Conservation (phyloP, 2,113 vertebrate genomes). For the Ranitomeya imitator region DNA sequence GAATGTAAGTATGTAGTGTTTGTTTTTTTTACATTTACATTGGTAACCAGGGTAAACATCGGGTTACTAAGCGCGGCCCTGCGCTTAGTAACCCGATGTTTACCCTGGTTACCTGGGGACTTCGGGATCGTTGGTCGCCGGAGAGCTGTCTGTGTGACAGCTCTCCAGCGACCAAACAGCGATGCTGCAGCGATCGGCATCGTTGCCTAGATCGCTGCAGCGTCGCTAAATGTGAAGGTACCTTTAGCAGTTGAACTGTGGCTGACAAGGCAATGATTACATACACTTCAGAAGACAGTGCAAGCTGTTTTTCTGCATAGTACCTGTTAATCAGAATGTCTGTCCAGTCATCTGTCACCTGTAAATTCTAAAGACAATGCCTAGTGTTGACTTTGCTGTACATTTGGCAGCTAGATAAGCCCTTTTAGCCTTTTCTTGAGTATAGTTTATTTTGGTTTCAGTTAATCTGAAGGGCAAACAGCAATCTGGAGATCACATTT, state of each 20-base stretch:
- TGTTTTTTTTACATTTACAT: too few relatives aligned
- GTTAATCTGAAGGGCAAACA: slow-evolving; percentile 46
- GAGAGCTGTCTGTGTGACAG: too few relatives aligned
- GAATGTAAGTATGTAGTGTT: too few relatives aligned
- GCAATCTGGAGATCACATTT: slow-evolving; percentile 38
- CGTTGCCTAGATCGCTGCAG: too few relatives aligned
- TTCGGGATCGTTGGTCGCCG: too few relatives aligned
- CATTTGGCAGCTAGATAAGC: slow-evolving; percentile 36
- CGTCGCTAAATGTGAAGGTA: too few relatives aligned
- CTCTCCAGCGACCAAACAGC: too few relatives aligned
- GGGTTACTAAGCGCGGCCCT: too few relatives aligned
- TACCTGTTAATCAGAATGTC: neutral
- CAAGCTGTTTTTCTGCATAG: neutral
- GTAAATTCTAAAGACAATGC: slow-evolving; percentile 15
- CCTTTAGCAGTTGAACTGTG: neutral
- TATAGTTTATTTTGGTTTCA: slow-evolving; percentile 28
- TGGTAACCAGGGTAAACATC: too few relatives aligned
- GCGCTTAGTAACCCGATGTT: too few relatives aligned
- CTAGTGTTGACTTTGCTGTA: slow-evolving; percentile 40
- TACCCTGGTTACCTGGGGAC: too few relatives aligned
- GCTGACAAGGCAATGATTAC: neutral
- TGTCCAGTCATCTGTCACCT: slow-evolving; percentile 2
- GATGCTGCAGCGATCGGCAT: too few relatives aligned
- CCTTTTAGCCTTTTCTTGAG: slow-evolving; percentile 43
- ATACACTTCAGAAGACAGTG: neutral